Evolutionary conservation across 2,888 invertebrate genomes (phyloP), one percentile per base, ranked within the genome.

Genomic region (Octonoba sinensis): DNA sequence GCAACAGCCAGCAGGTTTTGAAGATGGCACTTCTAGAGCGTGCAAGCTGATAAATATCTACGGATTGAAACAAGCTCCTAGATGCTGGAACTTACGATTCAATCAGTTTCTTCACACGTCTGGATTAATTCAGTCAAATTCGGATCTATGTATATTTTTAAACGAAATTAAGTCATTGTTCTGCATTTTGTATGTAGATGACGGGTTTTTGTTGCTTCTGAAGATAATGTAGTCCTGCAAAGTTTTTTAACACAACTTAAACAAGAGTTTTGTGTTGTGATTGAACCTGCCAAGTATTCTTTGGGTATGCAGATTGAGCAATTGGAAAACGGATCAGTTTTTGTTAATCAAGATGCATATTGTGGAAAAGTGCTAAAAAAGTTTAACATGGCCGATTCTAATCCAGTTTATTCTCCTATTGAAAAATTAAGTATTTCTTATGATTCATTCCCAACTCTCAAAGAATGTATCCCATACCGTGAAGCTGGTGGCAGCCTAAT

Each of bases 121-220:
- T 64, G 12, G 20, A 18, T 86, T 24, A 20, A 51, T 3, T 60
- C 51, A 22, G 59, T 73, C 1, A 1, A 59, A n/a, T 78, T 73
- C n/a, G n/a, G n/a, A n/a, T n/a, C n/a, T 86, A 85, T 73, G 81
- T 73, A 11, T 84, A 83, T 71, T 82, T 85, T 0, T 86, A 57
- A 47, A 44, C 44, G 11, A 67, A 65, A 12, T 24, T 20, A 11
- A n/a, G 49, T 15, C 15, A 66, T 44, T n/a, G 16, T 54, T 54
- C 18, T 16, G 16, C 18, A 20, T 51, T n/a, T 51, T 85, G 1
- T 86, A 85, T 71, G 85, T 85, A 6, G 85, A 85, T 81, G 85
- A 86, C 72, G 75, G 69, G n/a, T n/a, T 16, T 49, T 83, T 8
- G 73, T 74, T 8, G 54, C 24, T 13, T 66, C 18, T 15, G 49